phyloP scores from a whole-genome alignment of 1,140 invertebrate genomes.

The Drosophila albomicans region DNA sequence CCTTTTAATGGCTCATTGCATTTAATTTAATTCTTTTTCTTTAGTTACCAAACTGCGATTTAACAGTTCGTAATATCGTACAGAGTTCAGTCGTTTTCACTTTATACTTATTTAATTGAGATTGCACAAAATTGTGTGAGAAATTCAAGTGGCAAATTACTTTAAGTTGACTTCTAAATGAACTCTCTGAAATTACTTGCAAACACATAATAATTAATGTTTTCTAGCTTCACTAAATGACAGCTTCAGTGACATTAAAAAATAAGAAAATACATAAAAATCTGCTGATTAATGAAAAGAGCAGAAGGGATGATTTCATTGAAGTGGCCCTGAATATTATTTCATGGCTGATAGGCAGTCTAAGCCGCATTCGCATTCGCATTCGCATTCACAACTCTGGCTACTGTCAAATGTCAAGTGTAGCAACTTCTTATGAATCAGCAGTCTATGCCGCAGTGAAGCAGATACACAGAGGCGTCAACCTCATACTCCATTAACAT shows the following conservation, averaged over 20 bases:
- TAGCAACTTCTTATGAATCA: constrained; percentile 26
- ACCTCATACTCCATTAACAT: constrained; percentile 2
- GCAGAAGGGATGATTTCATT: constrained; percentile 7
- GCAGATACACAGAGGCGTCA: constrained; percentile 7
- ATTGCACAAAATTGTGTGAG: not conserved
- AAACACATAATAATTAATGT: constrained; percentile 4
- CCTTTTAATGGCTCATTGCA: constrained; percentile 76
- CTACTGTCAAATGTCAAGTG: constrained; percentile 49
- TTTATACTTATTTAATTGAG: not conserved
- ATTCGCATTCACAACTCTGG: not conserved
- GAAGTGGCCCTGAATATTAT: constrained; percentile 30
- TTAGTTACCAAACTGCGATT: constrained; percentile 22
- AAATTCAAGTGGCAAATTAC: no score
- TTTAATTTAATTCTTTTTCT: constrained; percentile 65
- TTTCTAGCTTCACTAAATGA: not conserved
- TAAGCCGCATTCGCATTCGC: constrained; percentile 15
- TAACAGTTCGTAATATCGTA: constrained; percentile 20
- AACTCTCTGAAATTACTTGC: not conserved
- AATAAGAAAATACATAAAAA: constrained; percentile 1
- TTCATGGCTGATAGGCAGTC: constrained; percentile 33
- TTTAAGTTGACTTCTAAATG: not conserved
- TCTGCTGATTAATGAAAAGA: constrained; percentile 5
- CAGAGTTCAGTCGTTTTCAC: not conserved
- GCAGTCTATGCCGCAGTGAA: constrained; percentile 19
- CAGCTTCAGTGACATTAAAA: not conserved